phyloP scores from a whole-genome alignment of 2,113 vertebrate species.

The Leucosticte australis region DNA sequence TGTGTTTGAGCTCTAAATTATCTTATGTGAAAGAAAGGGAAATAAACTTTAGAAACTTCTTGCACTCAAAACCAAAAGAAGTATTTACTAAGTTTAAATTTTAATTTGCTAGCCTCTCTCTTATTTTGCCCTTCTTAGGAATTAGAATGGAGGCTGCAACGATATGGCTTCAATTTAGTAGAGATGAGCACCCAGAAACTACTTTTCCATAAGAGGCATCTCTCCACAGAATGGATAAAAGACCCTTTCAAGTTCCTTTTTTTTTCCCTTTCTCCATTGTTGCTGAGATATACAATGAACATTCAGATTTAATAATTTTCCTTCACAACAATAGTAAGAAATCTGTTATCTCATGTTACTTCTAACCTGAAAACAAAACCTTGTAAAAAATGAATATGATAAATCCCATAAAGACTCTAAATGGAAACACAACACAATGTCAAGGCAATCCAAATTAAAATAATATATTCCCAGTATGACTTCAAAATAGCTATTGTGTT shows the following conservation, averaged over 20 bases:
- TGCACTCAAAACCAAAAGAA: constrained; percentile 49
- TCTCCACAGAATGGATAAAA: background rate
- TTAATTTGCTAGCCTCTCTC: constrained; percentile 23
- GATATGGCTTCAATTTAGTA: constrained; percentile 34
- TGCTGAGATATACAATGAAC: background rate
- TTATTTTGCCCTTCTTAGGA: background rate
- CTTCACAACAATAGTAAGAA: background rate
- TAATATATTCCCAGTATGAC: background rate
- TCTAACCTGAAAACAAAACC: background rate
- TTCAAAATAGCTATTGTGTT: background rate
- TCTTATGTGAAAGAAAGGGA: constrained; percentile 52
- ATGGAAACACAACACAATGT: background rate
- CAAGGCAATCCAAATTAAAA: constrained; percentile 20
- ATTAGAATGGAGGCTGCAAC: background rate
- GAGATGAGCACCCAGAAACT: background rate
- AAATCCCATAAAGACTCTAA: background rate
- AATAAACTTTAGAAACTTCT: constrained; percentile 58
- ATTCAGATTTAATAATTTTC: background rate
- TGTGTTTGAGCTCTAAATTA: constrained; percentile 54
- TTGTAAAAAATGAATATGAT: background rate
- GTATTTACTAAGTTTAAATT: constrained; percentile 52
- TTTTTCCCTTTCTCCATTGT: background rate
- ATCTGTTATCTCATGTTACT: background rate
- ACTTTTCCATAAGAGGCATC: background rate
- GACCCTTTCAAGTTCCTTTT: background rate